Conservation (phyloP, 2,113 vertebrate species). For the Fulica atra region DNA sequence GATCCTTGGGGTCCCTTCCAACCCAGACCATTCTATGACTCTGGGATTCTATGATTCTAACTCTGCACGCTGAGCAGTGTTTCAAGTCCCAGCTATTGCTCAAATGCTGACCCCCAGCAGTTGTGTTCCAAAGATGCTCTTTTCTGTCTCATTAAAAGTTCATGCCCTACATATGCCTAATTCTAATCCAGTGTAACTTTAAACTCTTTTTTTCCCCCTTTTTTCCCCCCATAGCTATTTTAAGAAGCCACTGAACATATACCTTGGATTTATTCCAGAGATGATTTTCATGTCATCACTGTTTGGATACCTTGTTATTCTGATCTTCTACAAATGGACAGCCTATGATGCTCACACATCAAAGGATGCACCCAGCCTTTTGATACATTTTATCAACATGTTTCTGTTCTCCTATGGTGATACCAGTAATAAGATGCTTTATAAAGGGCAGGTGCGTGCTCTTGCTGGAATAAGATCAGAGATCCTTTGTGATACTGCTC, state of each 20-base stretch:
- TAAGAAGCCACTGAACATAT: conserved; percentile 93
- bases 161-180: background rate
- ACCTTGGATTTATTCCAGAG: conserved; percentile 95
- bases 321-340: conserved; percentile 95
- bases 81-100: background rate
- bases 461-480: background rate
- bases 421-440: conserved; percentile 81
- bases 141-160: background rate
- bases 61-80: background rate
- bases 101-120: background rate
- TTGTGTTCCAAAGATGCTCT: background rate
- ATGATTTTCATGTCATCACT: conserved; percentile 92
- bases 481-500: background rate
- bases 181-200: background rate
- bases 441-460: conserved; percentile 90
- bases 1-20: no score
- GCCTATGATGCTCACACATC: conserved; percentile 85
- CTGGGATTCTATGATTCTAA: no score
- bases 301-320: conserved; percentile 93
- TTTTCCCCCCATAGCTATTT: conserved; percentile 83
- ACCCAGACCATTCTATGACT: no score
- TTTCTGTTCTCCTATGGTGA: conserved; percentile 93
- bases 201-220: background rate
- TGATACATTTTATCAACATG: conserved; percentile 99
- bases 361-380: conserved; percentile 88